Evolutionary conservation across 2,888 invertebrate species (phyloP), one percentile per base, ranked within the genome.

Genomic region (Thera obeliscata): DNA sequence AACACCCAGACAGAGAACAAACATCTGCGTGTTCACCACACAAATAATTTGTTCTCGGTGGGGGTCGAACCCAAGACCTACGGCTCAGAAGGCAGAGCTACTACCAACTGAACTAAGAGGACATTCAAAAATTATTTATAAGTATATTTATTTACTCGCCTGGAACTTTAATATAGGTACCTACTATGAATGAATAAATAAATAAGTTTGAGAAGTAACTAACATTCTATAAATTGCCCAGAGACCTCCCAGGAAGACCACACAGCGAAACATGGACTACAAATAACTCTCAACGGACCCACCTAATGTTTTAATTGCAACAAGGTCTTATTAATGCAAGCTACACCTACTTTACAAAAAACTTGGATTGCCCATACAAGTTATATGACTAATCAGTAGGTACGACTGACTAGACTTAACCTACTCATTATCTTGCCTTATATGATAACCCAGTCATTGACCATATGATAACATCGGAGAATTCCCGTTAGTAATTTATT

Each of bases 401-500:
- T 62, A 55, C 22, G 48, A 41, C 56, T 36, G 12, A 50, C 70
- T 61, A 65, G 77, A 80, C 73, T 0, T 54, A 76, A 78, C 70
- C 69, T 71, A 74, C 70, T 72, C 76, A 78, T 84, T 83, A 86
- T 85, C 85, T 85, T 84, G 75, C 79, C 64, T 64, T 72, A 72
- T 66, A 58, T 64, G 62, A 70, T 69, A 61, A 71, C 63, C 80
- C 60, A 88, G 92, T 91, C 92, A 89, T 84, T 90, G 90, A 89
- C 91, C 91, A 91, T 84, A 82, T 82, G 75, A 77, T 78, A 72
- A 78, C 76, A 85, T 83, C 81, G 77, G 78, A 79, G 69, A 85
- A 89, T 90, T 92, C 92, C 93, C 90, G 91, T 90, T 91, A 90
- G 81, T 83, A 89, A 87, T 88, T 85, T 81, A 81, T 80, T 80